phyloP scores from a whole-genome alignment of 2,888 invertebrate species.

The Folsomia manolachei region DNA sequence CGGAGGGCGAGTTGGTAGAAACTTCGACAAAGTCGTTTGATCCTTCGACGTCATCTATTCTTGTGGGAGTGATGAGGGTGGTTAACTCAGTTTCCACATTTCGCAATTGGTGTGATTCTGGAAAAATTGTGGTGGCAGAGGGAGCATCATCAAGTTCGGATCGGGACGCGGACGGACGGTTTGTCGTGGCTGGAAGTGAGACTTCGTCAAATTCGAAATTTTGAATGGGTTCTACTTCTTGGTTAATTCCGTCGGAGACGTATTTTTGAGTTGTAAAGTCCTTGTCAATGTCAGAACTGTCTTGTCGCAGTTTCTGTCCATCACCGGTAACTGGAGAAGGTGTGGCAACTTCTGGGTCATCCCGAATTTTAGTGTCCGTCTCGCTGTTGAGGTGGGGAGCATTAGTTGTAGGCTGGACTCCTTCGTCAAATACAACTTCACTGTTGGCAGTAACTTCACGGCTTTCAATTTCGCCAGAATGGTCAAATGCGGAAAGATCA shows the following conservation, averaged over 20 bases:
- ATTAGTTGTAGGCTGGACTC: neutral
- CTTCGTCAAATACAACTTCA: slow-evolving; percentile 7
- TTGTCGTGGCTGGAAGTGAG: slow-evolving; percentile 22
- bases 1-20: slow-evolving; percentile 19
- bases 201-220: slow-evolving; percentile 18
- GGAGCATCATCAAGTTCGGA: neutral
- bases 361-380: no score
- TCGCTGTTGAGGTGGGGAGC: neutral
- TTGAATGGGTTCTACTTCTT: slow-evolving; percentile 8
- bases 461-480: slow-evolving; percentile 23
- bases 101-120: neutral
- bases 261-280: slow-evolving; percentile 2
- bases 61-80: neutral
- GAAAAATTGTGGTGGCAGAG: neutral
- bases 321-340: neutral
- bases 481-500: slow-evolving; percentile 28
- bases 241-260: slow-evolving; percentile 12
- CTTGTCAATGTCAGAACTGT: neutral
- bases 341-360: neutral
- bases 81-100: neutral
- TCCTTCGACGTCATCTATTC: neutral
- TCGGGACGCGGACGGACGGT: neutral
- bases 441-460: neutral
- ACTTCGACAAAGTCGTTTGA: slow-evolving; percentile 29
- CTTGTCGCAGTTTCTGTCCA: neutral